Percentiles rank a stretch among this genome's conserved stretches.
Evolutionary conservation across 2,797 vertebrate species (phyloP).

Genomic region (Notolabrus celidotus): DNA sequence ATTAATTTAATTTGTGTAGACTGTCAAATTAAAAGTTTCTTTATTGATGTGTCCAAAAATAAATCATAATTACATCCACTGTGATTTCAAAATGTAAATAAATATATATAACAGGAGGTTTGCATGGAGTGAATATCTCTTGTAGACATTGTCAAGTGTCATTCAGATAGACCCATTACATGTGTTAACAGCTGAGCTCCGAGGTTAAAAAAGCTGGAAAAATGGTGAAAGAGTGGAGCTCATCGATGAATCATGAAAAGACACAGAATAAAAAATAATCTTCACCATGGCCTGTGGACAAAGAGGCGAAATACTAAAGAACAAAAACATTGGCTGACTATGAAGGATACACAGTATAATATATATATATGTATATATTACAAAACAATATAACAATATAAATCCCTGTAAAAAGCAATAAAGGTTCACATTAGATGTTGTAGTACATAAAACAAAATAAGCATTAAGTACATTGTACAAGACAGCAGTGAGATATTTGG

Average conservation of each 20-base stretch:
- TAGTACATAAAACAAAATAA: constrained; percentile 82
- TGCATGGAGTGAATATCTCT: constrained; percentile 37
- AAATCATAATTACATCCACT: constrained; percentile 34
- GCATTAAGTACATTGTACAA: constrained; percentile 80
- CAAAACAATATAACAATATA: constrained; percentile 87
- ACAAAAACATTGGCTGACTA: constrained; percentile 60
- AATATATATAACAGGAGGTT: constrained; percentile 40
- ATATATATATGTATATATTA: constrained; percentile 81
- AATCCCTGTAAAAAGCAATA: constrained; percentile 88
- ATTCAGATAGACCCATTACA: constrained; percentile 44
- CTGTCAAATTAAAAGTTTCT: not conserved
- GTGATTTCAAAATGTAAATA: constrained; percentile 32
- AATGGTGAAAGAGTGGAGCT: constrained; percentile 13
- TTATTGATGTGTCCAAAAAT: constrained; percentile 8
- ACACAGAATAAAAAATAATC: constrained; percentile 32
- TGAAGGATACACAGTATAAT: constrained; percentile 58
- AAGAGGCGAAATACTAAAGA: constrained; percentile 45
- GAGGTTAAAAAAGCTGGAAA: constrained; percentile 59
- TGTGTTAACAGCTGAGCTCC: constrained; percentile 55
- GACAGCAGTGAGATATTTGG: constrained; percentile 78
- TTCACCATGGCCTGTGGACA: constrained; percentile 56
- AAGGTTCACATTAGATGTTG: constrained; percentile 87
- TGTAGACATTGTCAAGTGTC: no score
- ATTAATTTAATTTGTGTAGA: constrained; percentile 2
- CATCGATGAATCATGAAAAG: constrained; percentile 39